phyloP scores from a whole-genome alignment of 2,797 vertebrate species.

The Aythya fuligula region DNA sequence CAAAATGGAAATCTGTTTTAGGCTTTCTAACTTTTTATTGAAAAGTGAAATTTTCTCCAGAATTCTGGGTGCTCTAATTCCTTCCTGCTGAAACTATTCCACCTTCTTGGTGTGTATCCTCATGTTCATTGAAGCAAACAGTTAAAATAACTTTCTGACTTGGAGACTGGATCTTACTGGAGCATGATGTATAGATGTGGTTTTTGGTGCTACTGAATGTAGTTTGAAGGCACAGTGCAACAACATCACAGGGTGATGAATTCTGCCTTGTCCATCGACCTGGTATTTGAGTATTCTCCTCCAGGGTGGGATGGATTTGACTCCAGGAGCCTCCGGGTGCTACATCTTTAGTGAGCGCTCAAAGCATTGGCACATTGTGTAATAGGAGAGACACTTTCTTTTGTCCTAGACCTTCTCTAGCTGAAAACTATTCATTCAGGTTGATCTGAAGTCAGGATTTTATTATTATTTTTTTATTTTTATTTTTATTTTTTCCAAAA shows the following conservation, averaged over 20 bases:
- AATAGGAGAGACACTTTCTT: neutral
- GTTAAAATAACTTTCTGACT: neutral
- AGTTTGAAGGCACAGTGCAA: rapidly evolving
- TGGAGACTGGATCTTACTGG: neutral
- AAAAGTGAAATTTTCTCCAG: neutral
- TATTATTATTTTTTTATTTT: too few species aligned
- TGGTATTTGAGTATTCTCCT: neutral
- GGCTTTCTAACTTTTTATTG: neutral
- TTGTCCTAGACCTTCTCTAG: neutral
- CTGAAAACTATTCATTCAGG: neutral
- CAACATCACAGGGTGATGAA: rapidly evolving
- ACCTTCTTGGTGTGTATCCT: neutral
- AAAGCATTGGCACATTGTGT: rapidly evolving
- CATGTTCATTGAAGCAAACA: neutral
- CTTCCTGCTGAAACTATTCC: neutral
- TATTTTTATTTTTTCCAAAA: neutral
- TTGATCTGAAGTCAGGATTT: neutral
- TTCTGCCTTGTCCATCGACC: neutral
- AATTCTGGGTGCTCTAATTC: neutral
- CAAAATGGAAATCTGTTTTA: neutral
- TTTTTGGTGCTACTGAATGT: neutral
- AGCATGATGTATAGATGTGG: rapidly evolving
- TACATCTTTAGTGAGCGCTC: rapidly evolving
- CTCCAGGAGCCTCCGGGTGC: rapidly evolving
- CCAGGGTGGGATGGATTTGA: rapidly evolving